Evolutionary conservation across 1,140 invertebrate genomes (phyloP).

Genomic region (Plutomurus gul): DNA sequence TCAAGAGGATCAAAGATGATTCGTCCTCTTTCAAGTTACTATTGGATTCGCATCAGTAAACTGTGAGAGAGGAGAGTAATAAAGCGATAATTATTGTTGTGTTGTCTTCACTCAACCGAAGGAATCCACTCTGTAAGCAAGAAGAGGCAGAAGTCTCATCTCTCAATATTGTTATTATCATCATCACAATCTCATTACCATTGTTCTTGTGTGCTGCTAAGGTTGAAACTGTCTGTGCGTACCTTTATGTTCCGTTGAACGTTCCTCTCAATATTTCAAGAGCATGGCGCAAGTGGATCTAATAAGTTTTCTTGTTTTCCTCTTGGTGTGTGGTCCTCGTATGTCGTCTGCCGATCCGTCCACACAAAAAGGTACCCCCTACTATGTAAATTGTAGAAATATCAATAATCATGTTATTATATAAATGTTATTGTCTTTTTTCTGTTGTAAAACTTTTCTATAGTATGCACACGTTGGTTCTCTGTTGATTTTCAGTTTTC

Average conservation of each 20-base stretch:
- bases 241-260: neutral
- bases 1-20: neutral
- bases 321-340: conserved; percentile 7
- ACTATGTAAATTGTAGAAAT: too few species aligned
- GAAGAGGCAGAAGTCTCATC: neutral
- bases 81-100: neutral
- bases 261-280: neutral
- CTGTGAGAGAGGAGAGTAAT: neutral
- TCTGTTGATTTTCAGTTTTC: too few species aligned
- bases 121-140: neutral
- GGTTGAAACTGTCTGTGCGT: neutral
- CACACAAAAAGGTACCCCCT: neutral
- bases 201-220: neutral
- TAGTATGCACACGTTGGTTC: too few species aligned
- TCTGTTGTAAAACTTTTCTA: too few species aligned
- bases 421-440: too few species aligned
- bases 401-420: neutral
- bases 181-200: conserved; percentile 11
- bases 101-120: neutral
- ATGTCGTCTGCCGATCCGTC: neutral
- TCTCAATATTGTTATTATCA: conserved; percentile 9
- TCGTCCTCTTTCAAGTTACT: neutral
- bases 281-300: conserved; percentile 17
- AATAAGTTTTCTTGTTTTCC: neutral
- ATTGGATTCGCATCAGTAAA: neutral